Evolutionary conservation across 2,113 vertebrate genomes (phyloP), one percentile per base, ranked within the genome.

Genomic region (Gracilinanus agilis): DNA sequence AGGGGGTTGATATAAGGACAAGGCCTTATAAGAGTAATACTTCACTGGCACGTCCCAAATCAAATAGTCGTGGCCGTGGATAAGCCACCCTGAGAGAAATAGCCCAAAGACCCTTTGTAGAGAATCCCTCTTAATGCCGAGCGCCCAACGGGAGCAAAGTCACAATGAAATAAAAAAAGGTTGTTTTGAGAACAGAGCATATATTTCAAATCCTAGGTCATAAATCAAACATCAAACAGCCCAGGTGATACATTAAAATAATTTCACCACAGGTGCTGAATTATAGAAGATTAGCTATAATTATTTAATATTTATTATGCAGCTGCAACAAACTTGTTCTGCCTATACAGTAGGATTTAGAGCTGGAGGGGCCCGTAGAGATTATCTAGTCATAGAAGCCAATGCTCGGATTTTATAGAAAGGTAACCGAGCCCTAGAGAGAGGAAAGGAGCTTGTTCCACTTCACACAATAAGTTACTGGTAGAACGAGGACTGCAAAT

Each of bases 191-290:
- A 83, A 40, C 16, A 23, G 67, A 27, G 16, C n/a, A 23, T 21
- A 40, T 40, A 75, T 27, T 89, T 49, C 40, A 90, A 96, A 95
- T 61, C 83, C 34, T 75, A 92, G 58, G 90, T 40, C 34, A 55
- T 89, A 55, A 90, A 92, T 92, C 95, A 94, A 91, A 93, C 91
- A 95, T 91, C 94, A 92, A 94, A 95, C 75, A 91, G 75, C 55
- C 53, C 0, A 0, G 25, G 11, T 55, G 88, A 90, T 54, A n/a
- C 90, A 92, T 56, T 94, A 44, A 90, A 53, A 24, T 67, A 88
- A 92, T 93, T 91, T 93, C 89, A 34, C 89, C 49, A 11, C 94
- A 96, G 93, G 97, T 94, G 94, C 95, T 91, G 93, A 93, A 55
- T 88, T 88, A 91, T 3, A 56, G 90, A 21, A 12, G 40, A 27